phyloP scores from a whole-genome alignment of 2,888 invertebrate species.

The Notocelia uddmanniana region DNA sequence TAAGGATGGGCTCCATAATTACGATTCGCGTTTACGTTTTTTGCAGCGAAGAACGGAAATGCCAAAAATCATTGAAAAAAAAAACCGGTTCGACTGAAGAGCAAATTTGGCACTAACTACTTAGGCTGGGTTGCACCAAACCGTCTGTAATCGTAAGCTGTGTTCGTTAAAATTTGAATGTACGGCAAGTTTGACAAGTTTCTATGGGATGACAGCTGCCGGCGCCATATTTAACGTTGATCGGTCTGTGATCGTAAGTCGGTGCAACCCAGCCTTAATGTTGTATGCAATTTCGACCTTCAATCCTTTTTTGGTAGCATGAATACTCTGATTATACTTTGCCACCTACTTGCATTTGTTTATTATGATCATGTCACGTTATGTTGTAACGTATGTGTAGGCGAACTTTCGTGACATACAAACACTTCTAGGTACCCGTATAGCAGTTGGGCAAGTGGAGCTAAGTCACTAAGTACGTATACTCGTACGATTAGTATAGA shows the following conservation, averaged over 20 bases:
- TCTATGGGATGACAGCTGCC: too few relatives aligned
- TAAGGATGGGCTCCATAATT: constrained; percentile 34
- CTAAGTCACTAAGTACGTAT: not conserved
- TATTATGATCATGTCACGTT: constrained; percentile 3
- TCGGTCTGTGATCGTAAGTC: too few relatives aligned
- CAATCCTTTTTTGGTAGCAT: not conserved
- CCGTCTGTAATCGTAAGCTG: too few relatives aligned
- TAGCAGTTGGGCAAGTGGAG: not conserved
- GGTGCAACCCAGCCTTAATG: too few relatives aligned
- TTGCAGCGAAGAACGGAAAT: constrained; percentile 3
- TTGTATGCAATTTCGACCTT: constrained; percentile 7
- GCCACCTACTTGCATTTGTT: constrained; percentile 5
- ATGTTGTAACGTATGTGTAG: not conserved
- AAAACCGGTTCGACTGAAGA: constrained; percentile 11
- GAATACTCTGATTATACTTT: not conserved
- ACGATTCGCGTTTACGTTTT: constrained; percentile 27
- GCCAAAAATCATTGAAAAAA: constrained; percentile 10
- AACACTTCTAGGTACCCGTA: not conserved
- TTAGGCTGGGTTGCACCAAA: too few relatives aligned
- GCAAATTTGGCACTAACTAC: constrained; percentile 12
- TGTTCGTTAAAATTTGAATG: too few relatives aligned
- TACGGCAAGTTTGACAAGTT: too few relatives aligned
- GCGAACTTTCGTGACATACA: constrained; percentile 5
- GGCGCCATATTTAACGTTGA: too few relatives aligned
- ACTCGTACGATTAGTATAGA: too few relatives aligned